These are phyloP conservation scores for Sminthopsis crassicaudata DNA, from an alignment of 2,113 vertebrate genomes.

Conservation along the genomic window DNA sequence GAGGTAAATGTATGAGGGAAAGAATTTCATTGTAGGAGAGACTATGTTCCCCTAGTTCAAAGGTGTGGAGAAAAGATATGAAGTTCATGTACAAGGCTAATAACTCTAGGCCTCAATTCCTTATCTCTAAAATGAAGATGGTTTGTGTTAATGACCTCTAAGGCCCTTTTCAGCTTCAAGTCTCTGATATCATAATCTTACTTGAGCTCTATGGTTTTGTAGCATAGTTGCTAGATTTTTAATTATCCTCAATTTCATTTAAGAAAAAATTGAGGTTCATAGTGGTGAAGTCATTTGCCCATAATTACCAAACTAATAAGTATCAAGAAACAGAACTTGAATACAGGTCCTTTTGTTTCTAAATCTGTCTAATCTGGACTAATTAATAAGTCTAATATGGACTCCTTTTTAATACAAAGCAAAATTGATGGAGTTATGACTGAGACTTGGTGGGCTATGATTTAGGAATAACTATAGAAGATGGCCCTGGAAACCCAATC, in stretches of 20 bases:
- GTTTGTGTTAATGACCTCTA: not conserved
- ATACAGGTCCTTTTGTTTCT: not conserved
- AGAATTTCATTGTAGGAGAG: not conserved
- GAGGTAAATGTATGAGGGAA: not conserved
- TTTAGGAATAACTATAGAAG: not conserved
- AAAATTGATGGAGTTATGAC: not conserved
- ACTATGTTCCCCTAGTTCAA: not conserved
- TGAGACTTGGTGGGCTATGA: not conserved
- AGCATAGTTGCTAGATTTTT: not conserved
- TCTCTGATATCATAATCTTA: not conserved
- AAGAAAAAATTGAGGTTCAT: not conserved
- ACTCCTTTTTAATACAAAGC: too few species aligned
- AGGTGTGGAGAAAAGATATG: not conserved
- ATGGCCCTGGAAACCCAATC: not conserved
- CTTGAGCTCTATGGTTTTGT: not conserved
- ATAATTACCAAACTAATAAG: not conserved
- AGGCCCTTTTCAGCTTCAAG: not conserved
- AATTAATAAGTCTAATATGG: too few species aligned
- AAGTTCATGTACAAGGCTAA: not conserved
- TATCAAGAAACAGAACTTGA: not conserved
- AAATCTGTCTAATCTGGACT: not conserved
- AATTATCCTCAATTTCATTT: not conserved
- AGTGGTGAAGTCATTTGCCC: not conserved
- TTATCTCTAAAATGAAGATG: not conserved
- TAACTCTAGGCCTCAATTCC: not conserved